A percentile compares a stretch with the other conserved stretches of the same genome.
These are phyloP conservation scores for Agonopterix arenella DNA, from an alignment of 2,888 invertebrate species.

Conservation along the genomic window DNA sequence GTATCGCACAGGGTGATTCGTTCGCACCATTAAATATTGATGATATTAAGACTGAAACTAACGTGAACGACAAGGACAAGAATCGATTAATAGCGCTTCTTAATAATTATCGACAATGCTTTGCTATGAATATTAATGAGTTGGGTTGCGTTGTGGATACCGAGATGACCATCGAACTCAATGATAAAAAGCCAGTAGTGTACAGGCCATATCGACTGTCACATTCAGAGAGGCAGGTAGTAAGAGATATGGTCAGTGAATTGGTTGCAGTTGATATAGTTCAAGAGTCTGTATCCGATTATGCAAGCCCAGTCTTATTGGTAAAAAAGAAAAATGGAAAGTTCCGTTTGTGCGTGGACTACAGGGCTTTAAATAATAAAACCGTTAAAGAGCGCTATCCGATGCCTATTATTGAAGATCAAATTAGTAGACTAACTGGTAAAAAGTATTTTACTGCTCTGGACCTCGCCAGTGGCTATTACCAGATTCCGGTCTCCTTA, in stretches of 20 bases:
- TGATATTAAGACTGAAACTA: too few relatives aligned
- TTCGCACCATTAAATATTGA: too few relatives aligned
- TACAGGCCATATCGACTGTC: too few relatives aligned
- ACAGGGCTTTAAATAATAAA: slow-evolving; percentile 20
- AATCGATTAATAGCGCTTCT: too few relatives aligned
- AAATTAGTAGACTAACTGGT: slow-evolving; percentile 23
- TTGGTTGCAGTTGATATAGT: slow-evolving; percentile 14
- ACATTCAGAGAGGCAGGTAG: slow-evolving; percentile 12
- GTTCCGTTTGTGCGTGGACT: slow-evolving; percentile 18
- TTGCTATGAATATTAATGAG: slow-evolving; percentile 7
- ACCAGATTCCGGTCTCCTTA: slow-evolving; percentile 29
- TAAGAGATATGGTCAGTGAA: slow-evolving; percentile 15
- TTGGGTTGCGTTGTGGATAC: slow-evolving; percentile 10
- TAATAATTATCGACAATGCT: slow-evolving; percentile 1
- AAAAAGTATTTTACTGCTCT: slow-evolving; percentile 25
- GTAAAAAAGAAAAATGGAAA: slow-evolving; percentile 17
- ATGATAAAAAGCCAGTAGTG: slow-evolving; percentile 13
- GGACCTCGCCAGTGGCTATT: too few relatives aligned
- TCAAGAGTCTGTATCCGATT: slow-evolving; percentile 14
- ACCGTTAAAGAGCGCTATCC: slow-evolving; percentile 16
- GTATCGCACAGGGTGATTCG: too few relatives aligned
- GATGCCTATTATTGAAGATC: slow-evolving; percentile 16
- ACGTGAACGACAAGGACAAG: too few relatives aligned
- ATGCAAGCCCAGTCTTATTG: slow-evolving; percentile 17
- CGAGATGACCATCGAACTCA: slow-evolving; percentile 14